Conservation (phyloP, 2,888 invertebrate genomes). For the Drosophila multiciliata region DNA sequence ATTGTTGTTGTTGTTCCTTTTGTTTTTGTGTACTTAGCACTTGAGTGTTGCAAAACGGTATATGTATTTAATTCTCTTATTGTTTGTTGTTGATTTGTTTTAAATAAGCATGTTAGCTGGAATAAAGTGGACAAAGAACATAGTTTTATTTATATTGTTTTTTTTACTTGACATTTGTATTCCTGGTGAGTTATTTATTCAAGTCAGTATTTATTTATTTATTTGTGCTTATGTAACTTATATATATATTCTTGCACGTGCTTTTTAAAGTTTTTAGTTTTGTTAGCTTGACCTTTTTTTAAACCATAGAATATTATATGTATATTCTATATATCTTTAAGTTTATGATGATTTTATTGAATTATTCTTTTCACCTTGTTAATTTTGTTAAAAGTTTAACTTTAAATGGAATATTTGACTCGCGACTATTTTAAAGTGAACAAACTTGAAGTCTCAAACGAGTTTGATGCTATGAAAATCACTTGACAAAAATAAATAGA, state of each 20-base stretch:
- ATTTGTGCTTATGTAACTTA: neutral
- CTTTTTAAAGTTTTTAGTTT: neutral
- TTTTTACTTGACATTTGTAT: neutral
- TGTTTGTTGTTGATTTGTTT: constrained; percentile 16
- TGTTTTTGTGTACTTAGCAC: constrained; percentile 22
- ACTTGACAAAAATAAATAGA: constrained; percentile 56
- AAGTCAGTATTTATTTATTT: neutral
- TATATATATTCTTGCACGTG: neutral
- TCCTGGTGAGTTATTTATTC: neutral
- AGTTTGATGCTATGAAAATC: constrained; percentile 36
- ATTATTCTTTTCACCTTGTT: neutral
- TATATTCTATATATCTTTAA: neutral
- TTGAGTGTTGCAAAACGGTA: constrained; percentile 17
- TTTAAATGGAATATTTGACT: neutral
- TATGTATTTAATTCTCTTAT: constrained; percentile 9
- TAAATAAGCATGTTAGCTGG: constrained; percentile 49
- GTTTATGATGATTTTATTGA: neutral
- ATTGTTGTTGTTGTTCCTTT: constrained; percentile 16
- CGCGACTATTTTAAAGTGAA: constrained; percentile 13
- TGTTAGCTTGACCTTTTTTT: neutral
- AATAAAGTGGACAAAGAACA: constrained; percentile 4
- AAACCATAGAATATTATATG: neutral
- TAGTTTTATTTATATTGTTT: neutral
- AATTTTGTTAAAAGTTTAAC: neutral
- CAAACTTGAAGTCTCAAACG: constrained; percentile 10